These are phyloP conservation scores for Drosophila infuscata DNA, from an alignment of 2,888 invertebrate species.

Conservation along the genomic window DNA sequence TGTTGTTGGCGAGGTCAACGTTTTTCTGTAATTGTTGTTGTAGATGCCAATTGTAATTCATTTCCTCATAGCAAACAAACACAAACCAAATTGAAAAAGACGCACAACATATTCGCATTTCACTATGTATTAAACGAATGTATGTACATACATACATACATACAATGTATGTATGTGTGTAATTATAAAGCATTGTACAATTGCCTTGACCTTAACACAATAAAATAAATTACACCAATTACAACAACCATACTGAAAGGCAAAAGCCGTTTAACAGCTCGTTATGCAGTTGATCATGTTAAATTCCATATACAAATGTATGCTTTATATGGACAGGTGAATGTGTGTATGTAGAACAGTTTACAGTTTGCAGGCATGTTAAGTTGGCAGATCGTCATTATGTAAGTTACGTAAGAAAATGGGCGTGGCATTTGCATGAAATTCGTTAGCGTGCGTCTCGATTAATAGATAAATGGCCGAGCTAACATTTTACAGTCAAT, in stretches of 20 bases:
- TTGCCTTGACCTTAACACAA: slow-evolving; percentile 83
- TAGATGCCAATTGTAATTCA: slow-evolving; percentile 61
- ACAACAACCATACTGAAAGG: slow-evolving; percentile 50
- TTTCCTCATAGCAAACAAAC: slow-evolving; percentile 66
- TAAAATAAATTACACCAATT: slow-evolving; percentile 74
- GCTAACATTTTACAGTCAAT: slow-evolving; percentile 41
- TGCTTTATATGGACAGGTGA: neutral
- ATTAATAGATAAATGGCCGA: slow-evolving; percentile 53
- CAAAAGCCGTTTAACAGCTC: slow-evolving; percentile 56
- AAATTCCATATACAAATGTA: slow-evolving; percentile 13
- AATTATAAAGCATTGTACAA: slow-evolving; percentile 75
- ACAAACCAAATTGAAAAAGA: slow-evolving; percentile 21
- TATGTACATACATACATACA: slow-evolving; percentile 37
- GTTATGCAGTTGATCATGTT: slow-evolving; percentile 47
- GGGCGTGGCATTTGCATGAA: slow-evolving; percentile 30
- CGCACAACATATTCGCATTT: slow-evolving; percentile 43
- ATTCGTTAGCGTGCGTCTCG: slow-evolving; percentile 19
- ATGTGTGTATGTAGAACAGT: slow-evolving; percentile 14
- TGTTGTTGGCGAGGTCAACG: slow-evolving; percentile 52
- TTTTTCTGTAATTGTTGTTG: slow-evolving; percentile 31
- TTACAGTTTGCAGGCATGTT: slow-evolving; percentile 18
- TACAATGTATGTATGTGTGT: slow-evolving; percentile 41
- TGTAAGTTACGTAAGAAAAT: slow-evolving; percentile 2
- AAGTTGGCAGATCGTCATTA: slow-evolving; percentile 17
- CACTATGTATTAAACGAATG: slow-evolving; percentile 9